These are phyloP conservation scores for Myotis lucifugus DNA, from an alignment of 2,113 vertebrate species.

Conservation along the genomic window DNA sequence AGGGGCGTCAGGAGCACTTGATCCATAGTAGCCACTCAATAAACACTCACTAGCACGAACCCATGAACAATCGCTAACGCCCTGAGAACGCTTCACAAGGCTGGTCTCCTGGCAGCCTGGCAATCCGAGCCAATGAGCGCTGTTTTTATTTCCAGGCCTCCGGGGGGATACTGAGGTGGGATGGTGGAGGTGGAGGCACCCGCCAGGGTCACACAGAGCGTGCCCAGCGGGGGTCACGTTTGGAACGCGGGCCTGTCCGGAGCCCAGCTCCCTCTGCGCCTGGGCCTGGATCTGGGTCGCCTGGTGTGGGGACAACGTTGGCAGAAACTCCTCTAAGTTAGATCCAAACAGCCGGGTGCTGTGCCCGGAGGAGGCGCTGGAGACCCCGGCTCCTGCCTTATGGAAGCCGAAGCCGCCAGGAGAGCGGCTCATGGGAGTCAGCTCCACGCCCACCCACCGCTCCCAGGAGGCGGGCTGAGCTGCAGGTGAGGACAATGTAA, in stretches of 20 bases:
- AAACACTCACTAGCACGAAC: not conserved
- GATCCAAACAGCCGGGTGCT: not conserved
- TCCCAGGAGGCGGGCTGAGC: constrained; percentile 78
- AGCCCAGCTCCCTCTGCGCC: not conserved
- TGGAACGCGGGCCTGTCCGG: not conserved
- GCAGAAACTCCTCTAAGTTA: not conserved
- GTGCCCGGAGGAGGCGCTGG: not conserved
- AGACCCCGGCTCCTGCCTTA: constrained; percentile 46
- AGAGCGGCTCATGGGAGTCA: constrained; percentile 78
- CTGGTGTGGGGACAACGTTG: not conserved
- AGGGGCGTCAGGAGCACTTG: fast-evolving
- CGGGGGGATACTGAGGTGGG: not conserved
- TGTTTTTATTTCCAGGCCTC: not conserved
- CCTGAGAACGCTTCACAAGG: not conserved
- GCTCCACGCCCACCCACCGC: constrained; percentile 72
- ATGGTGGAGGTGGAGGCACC: fast-evolving
- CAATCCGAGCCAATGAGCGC: not conserved
- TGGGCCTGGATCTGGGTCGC: no score
- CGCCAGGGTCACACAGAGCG: not conserved
- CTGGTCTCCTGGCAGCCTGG: not conserved
- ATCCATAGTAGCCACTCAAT: not conserved
- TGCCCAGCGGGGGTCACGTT: not conserved
- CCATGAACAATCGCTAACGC: not conserved
- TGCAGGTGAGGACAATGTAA: constrained; percentile 86
- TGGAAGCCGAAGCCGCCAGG: constrained; percentile 74